These are phyloP conservation scores for Lonchura striata DNA, from an alignment of 2,113 vertebrate genomes.

Conservation along the genomic window DNA sequence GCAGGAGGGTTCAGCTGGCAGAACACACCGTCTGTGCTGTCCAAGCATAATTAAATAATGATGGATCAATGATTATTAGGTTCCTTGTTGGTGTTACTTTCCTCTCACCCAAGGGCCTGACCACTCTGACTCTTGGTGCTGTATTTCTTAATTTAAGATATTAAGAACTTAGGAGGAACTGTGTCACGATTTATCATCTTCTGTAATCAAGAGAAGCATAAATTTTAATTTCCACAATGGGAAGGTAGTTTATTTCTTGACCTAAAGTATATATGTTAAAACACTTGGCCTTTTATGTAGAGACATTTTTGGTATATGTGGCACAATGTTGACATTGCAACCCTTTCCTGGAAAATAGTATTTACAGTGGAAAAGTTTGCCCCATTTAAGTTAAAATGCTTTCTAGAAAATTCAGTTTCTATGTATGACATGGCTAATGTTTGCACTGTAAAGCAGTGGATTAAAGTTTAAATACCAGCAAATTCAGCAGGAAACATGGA, in stretches of 20 bases:
- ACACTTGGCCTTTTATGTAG: neutral
- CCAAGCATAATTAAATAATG: constrained; percentile 25
- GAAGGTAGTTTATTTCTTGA: neutral
- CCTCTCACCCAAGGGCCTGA: neutral
- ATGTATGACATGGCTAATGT: neutral
- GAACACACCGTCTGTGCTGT: neutral
- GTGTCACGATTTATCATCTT: neutral
- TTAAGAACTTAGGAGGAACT: neutral
- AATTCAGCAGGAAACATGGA: neutral
- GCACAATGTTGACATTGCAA: neutral
- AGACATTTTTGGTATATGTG: neutral
- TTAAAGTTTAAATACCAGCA: neutral
- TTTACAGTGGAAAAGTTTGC: neutral
- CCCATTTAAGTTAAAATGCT: neutral
- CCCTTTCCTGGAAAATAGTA: neutral
- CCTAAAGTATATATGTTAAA: neutral
- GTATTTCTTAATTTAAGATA: neutral
- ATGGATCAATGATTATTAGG: constrained; percentile 42
- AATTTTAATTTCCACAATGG: neutral
- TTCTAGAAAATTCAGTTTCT: neutral
- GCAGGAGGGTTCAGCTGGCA: neutral
- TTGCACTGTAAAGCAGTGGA: neutral
- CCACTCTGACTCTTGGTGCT: neutral
- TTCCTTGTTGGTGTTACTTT: constrained; percentile 2
- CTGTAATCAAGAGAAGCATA: neutral